phyloP scores from a whole-genome alignment of 2,888 invertebrate species.

The Fabriciana adippe region DNA sequence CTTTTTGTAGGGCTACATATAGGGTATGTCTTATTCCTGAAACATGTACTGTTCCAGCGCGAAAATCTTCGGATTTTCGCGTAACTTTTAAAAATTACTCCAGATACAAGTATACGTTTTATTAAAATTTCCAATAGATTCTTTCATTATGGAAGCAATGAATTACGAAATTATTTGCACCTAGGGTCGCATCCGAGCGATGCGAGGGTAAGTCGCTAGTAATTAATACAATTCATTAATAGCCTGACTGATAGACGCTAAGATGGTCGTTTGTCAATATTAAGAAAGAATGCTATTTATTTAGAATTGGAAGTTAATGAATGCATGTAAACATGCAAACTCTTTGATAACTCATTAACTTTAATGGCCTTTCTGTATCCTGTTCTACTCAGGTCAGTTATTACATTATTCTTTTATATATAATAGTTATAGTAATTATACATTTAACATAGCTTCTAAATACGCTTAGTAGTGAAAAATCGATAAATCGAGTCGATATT shows the following conservation, averaged over 20 bases:
- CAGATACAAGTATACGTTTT: too few relatives aligned
- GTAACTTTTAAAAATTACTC: too few relatives aligned
- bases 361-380: slow-evolving; percentile 61
- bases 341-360: slow-evolving; percentile 44
- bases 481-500: too few relatives aligned
- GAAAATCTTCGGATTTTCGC: too few relatives aligned
- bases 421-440: slow-evolving; percentile 6
- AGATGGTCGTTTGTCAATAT: slow-evolving; percentile 32
- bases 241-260: slow-evolving; percentile 50
- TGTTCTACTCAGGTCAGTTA: slow-evolving; percentile 46
- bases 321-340: slow-evolving; percentile 43
- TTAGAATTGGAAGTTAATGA: slow-evolving; percentile 21
- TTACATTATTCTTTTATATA: slow-evolving; percentile 15
- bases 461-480: too few relatives aligned
- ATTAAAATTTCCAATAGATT: too few relatives aligned
- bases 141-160: too few relatives aligned
- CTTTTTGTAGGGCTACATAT: too few relatives aligned
- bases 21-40: too few relatives aligned
- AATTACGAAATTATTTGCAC: too few relatives aligned
- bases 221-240: background rate
- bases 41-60: too few relatives aligned
- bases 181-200: background rate
- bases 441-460: background rate
- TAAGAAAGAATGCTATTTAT: slow-evolving; percentile 15
- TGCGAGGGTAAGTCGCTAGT: background rate